phyloP scores from a whole-genome alignment of 2,888 invertebrate species.

The Thereva nobilitata region DNA sequence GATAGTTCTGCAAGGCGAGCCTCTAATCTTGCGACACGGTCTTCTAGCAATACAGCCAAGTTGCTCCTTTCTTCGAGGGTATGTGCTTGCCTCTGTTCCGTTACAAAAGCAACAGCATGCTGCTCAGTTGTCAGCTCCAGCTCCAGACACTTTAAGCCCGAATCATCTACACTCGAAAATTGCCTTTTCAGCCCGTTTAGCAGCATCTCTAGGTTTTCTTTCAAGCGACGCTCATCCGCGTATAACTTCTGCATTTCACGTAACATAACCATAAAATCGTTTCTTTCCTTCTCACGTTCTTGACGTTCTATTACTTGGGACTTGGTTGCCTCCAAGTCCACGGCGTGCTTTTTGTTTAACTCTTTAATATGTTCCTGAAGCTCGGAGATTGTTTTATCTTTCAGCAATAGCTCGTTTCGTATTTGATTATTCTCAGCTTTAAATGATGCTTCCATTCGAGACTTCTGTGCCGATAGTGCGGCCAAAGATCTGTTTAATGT shows the following conservation, averaged over 20 bases:
- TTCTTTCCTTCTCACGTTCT: slow-evolving; percentile 66
- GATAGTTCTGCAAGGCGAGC: slow-evolving; percentile 54
- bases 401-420: slow-evolving; percentile 60
- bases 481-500: slow-evolving; percentile 73
- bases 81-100: too few species aligned
- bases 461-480: slow-evolving; percentile 80
- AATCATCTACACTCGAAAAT: slow-evolving; percentile 52
- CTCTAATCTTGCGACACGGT: slow-evolving; percentile 76
- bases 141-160: too few species aligned
- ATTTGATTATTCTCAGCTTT: slow-evolving; percentile 71
- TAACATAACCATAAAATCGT: slow-evolving; percentile 75
- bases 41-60: slow-evolving; percentile 72
- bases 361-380: slow-evolving; percentile 65
- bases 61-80: slow-evolving; percentile 71
- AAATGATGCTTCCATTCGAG: slow-evolving; percentile 81
- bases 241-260: slow-evolving; percentile 79
- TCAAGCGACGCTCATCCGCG: slow-evolving; percentile 72
- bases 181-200: slow-evolving; percentile 61
- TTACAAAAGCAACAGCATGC: too few species aligned
- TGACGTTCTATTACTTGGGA: slow-evolving; percentile 65
- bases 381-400: slow-evolving; percentile 62
- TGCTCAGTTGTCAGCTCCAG: too few species aligned
- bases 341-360: slow-evolving; percentile 62
- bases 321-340: slow-evolving; percentile 69
- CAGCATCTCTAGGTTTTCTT: slow-evolving; percentile 73